Conservation (phyloP, 2,797 vertebrate genomes). For the Megalops cyprinoides region DNA sequence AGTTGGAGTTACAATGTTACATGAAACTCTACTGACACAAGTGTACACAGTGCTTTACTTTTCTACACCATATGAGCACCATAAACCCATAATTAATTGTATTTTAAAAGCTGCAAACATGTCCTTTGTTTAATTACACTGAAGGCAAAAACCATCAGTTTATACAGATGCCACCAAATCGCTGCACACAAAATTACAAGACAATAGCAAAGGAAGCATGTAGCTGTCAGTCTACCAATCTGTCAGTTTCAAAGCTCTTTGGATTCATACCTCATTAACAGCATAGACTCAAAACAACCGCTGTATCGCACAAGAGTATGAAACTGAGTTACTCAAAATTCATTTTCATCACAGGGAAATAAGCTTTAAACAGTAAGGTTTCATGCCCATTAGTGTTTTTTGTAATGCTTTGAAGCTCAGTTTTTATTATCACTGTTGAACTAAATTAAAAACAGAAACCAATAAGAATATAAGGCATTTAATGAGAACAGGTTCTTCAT, state of each 20-base stretch:
- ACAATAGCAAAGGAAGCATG: background rate
- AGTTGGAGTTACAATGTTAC: too few relatives aligned
- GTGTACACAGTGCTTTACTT: too few relatives aligned
- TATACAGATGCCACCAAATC: background rate
- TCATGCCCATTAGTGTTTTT: too few relatives aligned
- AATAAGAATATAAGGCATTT: too few relatives aligned
- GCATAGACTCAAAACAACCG: background rate
- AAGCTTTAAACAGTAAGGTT: background rate
- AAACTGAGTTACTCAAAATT: background rate
- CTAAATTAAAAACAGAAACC: too few relatives aligned
- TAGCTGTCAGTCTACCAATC: background rate
- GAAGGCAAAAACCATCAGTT: background rate
- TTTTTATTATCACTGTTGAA: too few relatives aligned
- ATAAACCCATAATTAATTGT: too few relatives aligned
- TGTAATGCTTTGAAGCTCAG: too few relatives aligned
- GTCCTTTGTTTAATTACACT: background rate
- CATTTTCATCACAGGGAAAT: background rate
- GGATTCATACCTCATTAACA: background rate
- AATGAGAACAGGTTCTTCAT: too few relatives aligned
- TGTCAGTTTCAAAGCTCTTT: background rate
- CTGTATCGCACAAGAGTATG: background rate
- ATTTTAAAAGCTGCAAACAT: too few relatives aligned
- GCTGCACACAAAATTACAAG: conserved; percentile 1
- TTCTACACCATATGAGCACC: too few relatives aligned
- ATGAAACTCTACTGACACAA: too few relatives aligned